Percentiles rank a stretch among this genome's conserved stretches.
Conservation (phyloP, 2,113 vertebrate species). For the Leuciscus idus region DNA sequence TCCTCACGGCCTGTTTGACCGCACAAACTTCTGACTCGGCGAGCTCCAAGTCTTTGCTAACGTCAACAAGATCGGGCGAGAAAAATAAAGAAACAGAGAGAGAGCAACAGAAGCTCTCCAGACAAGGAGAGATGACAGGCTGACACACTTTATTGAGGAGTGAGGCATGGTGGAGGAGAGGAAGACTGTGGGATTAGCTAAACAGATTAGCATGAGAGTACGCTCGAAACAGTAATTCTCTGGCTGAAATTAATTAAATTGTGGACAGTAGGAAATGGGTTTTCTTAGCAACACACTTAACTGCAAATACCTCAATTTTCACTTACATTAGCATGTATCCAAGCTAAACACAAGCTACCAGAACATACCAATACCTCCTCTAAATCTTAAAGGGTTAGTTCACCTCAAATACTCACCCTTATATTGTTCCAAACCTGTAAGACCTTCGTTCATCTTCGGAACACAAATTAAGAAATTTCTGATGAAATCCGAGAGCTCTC, state of each 20-base stretch:
- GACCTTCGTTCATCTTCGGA: no score
- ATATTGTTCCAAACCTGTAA: no score
- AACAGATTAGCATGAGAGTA: background rate
- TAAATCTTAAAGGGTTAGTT: background rate
- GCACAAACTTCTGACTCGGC: slow-evolving; percentile 17
- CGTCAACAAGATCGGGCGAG: background rate
- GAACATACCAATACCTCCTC: background rate
- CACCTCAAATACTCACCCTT: no score
- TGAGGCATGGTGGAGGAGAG: background rate
- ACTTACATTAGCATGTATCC: background rate
- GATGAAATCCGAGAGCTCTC: no score
- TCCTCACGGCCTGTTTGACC: slow-evolving; percentile 22
- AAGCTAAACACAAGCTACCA: background rate
- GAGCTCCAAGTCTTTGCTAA: background rate
- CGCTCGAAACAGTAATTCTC: background rate
- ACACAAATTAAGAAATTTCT: no score
- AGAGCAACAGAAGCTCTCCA: slow-evolving; percentile 3
- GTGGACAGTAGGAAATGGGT: background rate
- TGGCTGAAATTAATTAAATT: background rate
- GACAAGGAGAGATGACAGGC: background rate
- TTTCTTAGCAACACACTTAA: background rate
- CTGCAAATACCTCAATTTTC: background rate
- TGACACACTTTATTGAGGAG: background rate
- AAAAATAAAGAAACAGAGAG: background rate
- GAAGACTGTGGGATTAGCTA: slow-evolving; percentile 5